Conservation (phyloP, 2,113 vertebrate genomes). For the Gallinago jamesoni region DNA sequence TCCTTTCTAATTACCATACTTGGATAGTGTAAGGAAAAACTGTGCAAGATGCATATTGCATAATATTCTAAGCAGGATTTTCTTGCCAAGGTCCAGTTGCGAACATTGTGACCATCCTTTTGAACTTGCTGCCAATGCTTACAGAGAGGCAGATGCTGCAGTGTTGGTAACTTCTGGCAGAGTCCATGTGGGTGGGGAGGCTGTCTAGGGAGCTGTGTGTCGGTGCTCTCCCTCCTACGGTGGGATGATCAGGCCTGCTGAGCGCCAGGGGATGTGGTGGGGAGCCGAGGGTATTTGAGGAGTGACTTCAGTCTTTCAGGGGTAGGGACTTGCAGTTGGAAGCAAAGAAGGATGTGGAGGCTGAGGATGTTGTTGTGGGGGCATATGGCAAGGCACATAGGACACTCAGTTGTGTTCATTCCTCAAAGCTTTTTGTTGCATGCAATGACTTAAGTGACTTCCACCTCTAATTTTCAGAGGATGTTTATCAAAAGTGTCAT, state of each 20-base stretch:
- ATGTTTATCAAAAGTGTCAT: background rate
- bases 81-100: background rate
- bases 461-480: background rate
- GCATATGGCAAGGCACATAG: background rate
- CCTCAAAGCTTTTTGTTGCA: background rate
- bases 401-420: background rate
- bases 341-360: background rate
- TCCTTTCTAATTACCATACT: background rate
- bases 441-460: background rate
- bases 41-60: background rate
- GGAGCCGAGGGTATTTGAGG: background rate
- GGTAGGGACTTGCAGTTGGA: background rate
- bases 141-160: background rate
- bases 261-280: fast-evolving
- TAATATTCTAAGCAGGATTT: background rate
- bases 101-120: background rate
- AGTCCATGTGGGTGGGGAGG: background rate
- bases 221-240: background rate
- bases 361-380: background rate
- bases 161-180: background rate
- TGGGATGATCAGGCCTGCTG: background rate
- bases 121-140: background rate
- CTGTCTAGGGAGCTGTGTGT: background rate
- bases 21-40: background rate
- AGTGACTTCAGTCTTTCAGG: background rate